Base-by-base conservation (phyloP, 2,113 vertebrate genomes). In the Tyto alba region DNA sequence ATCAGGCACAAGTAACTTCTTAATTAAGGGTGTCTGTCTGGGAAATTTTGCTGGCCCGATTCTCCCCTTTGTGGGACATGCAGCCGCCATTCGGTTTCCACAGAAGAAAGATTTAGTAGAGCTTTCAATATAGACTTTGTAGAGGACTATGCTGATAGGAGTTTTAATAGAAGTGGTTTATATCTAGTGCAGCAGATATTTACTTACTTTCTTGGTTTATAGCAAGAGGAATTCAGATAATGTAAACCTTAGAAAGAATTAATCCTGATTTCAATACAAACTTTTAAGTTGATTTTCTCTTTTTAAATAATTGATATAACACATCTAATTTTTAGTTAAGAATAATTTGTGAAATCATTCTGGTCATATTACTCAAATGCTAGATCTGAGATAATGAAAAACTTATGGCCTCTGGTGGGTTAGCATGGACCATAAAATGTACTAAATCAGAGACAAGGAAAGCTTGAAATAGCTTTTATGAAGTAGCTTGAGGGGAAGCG, bases 381-480 rank as follows among this genome's bases (percentile, higher is more conserved):
- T 76, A 78, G 43, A n/a, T 90, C 34, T 3, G 20, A 88, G 60
- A 90, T 84, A 92, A 90, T 84, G 67, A 90, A 88, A 93, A 59
- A 83, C 77, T 91, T 87, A 76, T 1, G 62, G 88, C 41, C 85
- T 74, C 68, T 72, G 34, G 43, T 72, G 32, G 43, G 12, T 88
- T 93, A 94, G 47, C 68, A 47, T 13, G 56, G 68, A 40, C 64
- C 64, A 74, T 36, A 91, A 93, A 93, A 93, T 43, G 52, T 52
- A 40, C 56, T 84, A 88, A 80, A 80, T 78, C 50, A 84, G 85
- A 74, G 56, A 57, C 69, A 78, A 15, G 5, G 6, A 90, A 89
- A 88, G 68, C 79, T 59, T 88, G 72, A 93, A 96, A 93, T 64
- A 88, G 75, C 60, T 84, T 73, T 90, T 88, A 74, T 75, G 43